A percentile compares a stretch with the other conserved stretches of the same genome.
Conservation (phyloP, 2,113 vertebrate genomes). For the Tachysurus vachellii region DNA sequence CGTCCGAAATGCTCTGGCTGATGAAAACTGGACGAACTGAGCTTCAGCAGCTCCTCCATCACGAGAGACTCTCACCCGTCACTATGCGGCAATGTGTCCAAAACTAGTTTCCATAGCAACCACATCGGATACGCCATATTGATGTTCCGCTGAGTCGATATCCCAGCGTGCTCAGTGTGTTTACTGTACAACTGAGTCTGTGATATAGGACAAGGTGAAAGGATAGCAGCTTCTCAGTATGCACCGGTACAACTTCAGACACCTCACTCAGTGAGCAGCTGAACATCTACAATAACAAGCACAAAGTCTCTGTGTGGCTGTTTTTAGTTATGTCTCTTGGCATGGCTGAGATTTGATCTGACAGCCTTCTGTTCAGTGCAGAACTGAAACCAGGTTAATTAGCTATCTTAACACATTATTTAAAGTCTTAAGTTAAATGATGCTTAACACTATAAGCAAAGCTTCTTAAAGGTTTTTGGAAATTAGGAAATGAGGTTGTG, state of each 20-base stretch:
- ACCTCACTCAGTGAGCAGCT: neutral
- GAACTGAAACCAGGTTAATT: neutral
- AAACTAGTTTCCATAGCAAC: conserved; percentile 60
- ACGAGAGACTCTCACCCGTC: conserved; percentile 34
- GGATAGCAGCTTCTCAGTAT: neutral
- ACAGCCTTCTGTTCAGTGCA: neutral
- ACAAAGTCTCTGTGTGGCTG: neutral
- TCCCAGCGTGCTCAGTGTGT: conserved; percentile 23
- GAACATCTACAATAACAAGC: neutral
- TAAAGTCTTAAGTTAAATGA: neutral
- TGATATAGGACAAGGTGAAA: conserved; percentile 28
- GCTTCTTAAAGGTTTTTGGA: neutral
- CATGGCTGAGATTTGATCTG: neutral
- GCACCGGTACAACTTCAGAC: neutral
- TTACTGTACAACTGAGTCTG: conserved; percentile 22
- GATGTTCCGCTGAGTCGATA: conserved; percentile 51
- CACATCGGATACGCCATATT: conserved; percentile 40
- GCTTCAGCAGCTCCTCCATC: conserved; percentile 23
- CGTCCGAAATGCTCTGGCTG: neutral
- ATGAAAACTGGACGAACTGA: neutral
- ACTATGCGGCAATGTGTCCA: conserved; percentile 44
- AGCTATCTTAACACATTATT: neutral
- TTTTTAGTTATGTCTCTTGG: neutral
- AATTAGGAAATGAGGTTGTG: neutral
- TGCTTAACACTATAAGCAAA: neutral